These are phyloP conservation scores for Xanthia icteritia DNA, from an alignment of 2,888 invertebrate genomes.

Conservation along the genomic window DNA sequence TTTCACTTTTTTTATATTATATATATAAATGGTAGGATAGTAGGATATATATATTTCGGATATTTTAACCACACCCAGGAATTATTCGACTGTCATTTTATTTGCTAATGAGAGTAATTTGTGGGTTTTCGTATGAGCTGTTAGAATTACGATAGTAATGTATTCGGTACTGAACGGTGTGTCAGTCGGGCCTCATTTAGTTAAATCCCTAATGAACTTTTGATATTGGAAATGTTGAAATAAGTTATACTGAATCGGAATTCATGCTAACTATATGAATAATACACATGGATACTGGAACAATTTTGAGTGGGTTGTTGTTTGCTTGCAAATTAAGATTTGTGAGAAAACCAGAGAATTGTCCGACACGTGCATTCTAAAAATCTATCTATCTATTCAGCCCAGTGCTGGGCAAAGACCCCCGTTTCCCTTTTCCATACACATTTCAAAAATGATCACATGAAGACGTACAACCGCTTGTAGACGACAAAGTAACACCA, in stretches of 20 bases:
- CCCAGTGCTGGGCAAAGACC: too few species aligned
- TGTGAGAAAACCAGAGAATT: background rate
- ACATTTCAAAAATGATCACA: background rate
- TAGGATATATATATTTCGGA: background rate
- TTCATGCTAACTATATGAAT: background rate
- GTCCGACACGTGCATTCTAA: too few species aligned
- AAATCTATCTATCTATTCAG: too few species aligned
- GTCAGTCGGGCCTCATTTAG: background rate
- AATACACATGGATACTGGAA: background rate
- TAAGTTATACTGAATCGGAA: background rate
- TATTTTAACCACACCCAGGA: background rate
- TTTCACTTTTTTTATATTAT: background rate
- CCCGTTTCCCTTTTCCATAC: too few species aligned
- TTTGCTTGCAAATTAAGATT: background rate
- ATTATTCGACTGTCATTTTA: background rate
- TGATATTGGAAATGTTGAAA: background rate
- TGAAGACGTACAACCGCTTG: background rate
- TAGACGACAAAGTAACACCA: background rate
- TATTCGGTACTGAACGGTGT: background rate
- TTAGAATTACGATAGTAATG: background rate
- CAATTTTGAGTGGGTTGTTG: background rate
- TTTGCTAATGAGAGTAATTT: slow-evolving; percentile 6
- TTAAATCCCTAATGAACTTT: slow-evolving; percentile 10
- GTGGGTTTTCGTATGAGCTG: background rate
- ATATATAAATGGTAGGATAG: background rate